These are phyloP conservation scores for Manis javanica DNA, from an alignment of 2,797 vertebrate species.

Conservation along the genomic window DNA sequence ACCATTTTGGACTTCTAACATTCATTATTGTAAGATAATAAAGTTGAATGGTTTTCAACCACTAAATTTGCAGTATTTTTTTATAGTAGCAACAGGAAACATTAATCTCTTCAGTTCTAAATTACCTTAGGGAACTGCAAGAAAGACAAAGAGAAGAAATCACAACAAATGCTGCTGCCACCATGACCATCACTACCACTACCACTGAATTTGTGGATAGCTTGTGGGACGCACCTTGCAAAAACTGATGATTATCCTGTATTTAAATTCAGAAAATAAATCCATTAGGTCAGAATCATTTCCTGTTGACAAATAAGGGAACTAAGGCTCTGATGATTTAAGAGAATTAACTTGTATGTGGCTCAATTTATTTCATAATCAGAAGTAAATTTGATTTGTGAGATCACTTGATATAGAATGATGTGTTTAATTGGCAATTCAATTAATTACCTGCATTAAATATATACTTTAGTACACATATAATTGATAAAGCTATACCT, in stretches of 20 bases:
- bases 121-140: background rate
- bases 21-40: background rate
- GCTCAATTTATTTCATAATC: background rate
- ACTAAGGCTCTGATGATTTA: background rate
- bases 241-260: background rate
- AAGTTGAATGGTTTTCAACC: background rate
- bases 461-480: background rate
- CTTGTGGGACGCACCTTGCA: background rate
- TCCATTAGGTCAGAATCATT: background rate
- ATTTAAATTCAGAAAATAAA: background rate
- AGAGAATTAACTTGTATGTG: background rate
- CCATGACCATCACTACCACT: no score
- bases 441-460: background rate
- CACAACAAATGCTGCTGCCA: background rate
- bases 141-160: background rate
- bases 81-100: background rate
- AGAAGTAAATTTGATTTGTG: conserved; percentile 36
- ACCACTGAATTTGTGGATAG: background rate
- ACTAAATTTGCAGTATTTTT: background rate
- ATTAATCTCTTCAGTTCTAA: background rate
- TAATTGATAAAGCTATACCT: background rate
- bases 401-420: background rate
- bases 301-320: background rate
- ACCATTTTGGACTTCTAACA: background rate
- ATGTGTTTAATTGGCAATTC: background rate